Conservation (phyloP, 2,888 invertebrate species). For the Neoascia interrupta region DNA sequence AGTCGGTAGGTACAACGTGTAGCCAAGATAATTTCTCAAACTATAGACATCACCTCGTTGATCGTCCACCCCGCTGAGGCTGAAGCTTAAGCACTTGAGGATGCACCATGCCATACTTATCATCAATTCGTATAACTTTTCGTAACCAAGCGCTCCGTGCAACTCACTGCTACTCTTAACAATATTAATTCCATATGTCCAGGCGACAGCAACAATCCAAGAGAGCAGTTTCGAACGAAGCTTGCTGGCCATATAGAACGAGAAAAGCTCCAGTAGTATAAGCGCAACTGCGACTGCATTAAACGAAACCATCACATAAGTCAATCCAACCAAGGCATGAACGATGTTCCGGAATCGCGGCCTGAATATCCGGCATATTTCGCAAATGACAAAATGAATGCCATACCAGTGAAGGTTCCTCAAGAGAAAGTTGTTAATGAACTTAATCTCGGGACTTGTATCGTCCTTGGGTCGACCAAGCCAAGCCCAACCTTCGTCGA, state of each 20-base stretch:
- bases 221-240: conserved; percentile 71
- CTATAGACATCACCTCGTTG: conserved; percentile 51
- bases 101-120: conserved; percentile 84
- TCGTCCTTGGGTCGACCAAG: conserved; percentile 75
- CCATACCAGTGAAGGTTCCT: conserved; percentile 76
- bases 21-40: conserved; percentile 83
- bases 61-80: conserved; percentile 81
- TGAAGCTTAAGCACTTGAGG: conserved; percentile 88
- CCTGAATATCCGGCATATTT: conserved; percentile 67
- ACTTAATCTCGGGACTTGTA: conserved; percentile 77
- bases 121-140: conserved; percentile 75
- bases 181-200: conserved; percentile 75
- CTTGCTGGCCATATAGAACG: conserved; percentile 73
- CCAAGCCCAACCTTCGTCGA: conserved; percentile 75
- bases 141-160: conserved; percentile 73
- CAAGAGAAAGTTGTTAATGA: conserved; percentile 74
- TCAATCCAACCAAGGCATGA: conserved; percentile 72
- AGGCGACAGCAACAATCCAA: conserved; percentile 74
- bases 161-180: conserved; percentile 72
- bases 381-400: conserved; percentile 73
- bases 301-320: conserved; percentile 71
- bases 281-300: conserved; percentile 70
- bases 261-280: conserved; percentile 71
- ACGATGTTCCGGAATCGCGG: conserved; percentile 70
- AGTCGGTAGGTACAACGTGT: conserved; percentile 91